Percentiles rank a stretch among this genome's conserved stretches.
These are phyloP conservation scores for Hyperopisus bebe DNA, from an alignment of 2,113 vertebrate species.

Conservation along the genomic window DNA sequence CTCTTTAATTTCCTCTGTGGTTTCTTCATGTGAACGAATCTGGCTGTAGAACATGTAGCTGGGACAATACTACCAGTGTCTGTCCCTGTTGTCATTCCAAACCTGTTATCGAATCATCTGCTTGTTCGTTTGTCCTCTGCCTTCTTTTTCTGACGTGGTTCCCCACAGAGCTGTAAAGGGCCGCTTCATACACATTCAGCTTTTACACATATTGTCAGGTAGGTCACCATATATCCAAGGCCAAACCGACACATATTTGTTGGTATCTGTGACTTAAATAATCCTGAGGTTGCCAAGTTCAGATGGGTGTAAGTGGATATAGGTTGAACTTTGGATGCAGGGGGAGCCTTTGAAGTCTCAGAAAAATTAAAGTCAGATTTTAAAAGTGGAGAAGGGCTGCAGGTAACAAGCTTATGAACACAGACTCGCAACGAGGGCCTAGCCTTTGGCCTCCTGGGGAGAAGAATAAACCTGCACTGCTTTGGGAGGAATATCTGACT, in stretches of 20 bases:
- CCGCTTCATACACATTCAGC: neutral
- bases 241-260: neutral
- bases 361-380: neutral
- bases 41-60: neutral
- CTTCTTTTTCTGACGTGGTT: neutral
- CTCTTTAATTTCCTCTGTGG: constrained; percentile 28
- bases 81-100: neutral
- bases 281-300: neutral
- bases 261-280: neutral
- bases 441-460: neutral
- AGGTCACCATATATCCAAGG: neutral
- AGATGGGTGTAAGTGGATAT: neutral
- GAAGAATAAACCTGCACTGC: neutral
- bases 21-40: neutral
- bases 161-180: neutral
- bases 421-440: neutral
- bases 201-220: neutral
- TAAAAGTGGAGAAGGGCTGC: neutral
- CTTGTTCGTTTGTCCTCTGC: neutral
- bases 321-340: neutral
- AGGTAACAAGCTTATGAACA: neutral
- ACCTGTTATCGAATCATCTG: neutral
- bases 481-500: neutral
- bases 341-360: neutral
- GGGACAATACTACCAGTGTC: constrained; percentile 17